Evolutionary conservation across 2,113 vertebrate genomes (phyloP), one percentile per base, ranked within the genome.

Genomic region (Heloderma charlesbogerti): DNA sequence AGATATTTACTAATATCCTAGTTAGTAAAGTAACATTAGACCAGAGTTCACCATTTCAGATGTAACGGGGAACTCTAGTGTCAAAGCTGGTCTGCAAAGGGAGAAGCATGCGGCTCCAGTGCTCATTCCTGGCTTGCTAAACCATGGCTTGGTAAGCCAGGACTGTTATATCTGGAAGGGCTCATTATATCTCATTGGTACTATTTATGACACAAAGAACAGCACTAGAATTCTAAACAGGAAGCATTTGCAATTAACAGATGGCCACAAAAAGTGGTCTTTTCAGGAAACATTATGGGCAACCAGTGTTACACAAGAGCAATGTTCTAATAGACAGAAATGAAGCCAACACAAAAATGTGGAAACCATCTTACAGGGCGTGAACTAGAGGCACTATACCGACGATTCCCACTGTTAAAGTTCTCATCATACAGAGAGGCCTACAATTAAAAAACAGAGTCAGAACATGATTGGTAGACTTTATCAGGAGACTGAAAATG

Each of bases 341-440:
- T 66, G 31, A 77, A 66, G 80, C 57, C 75, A 87, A 84, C 18
- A 48, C 85, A 91, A 82, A 92, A 88, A 91, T 13, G 82, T 40
- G 89, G 90, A 88, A 93, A 94, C 88, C 6, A 67, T 95, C 98
- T 99, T 98, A 99, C 98, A 95, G 97, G 96, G 0, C 92, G 96
- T 84, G 97, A 97, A 91, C 94, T 94, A 90, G 97, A 95, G 93
- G 95, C 94, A 54, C 96, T 90, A 94, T 95, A 95, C 84, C 98
- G 94, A 9, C 96, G 97, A 10, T 97, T 97, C 86, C 96, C 96
- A 1, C 95, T 91, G 92, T 96, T 96, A 83, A 97, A 45, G 88
- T 97, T 93, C 80, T 98, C 98, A 27, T 98, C 98, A n/a, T 97
- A 97, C 78, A 97, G 81, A 37, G 97, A 97, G 0, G 94, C 98